A percentile compares a stretch with the other conserved stretches of the same genome.
phyloP scores from a whole-genome alignment of 2,888 invertebrate genomes.

The Cheilosia scutellata region DNA sequence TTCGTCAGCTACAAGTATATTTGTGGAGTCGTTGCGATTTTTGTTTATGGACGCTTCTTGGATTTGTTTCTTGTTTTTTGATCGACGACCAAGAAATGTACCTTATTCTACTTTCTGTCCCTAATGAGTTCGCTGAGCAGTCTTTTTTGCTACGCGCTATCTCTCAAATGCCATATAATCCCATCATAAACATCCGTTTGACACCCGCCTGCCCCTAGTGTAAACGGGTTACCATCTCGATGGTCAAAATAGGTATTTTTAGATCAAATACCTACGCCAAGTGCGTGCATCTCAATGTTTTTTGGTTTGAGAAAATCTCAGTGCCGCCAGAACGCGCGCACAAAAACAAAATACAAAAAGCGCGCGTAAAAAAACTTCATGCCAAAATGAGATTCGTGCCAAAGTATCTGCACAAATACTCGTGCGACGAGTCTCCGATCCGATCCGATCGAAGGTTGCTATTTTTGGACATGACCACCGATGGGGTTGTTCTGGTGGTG shows the following conservation, averaged over 20 bases:
- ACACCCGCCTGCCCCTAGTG: slow-evolving; percentile 5
- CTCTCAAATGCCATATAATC: slow-evolving; percentile 67
- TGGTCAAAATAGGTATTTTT: slow-evolving; percentile 69
- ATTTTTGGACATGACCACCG: slow-evolving; percentile 75
- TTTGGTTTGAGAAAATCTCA: slow-evolving; percentile 37
- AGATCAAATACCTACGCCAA: slow-evolving; percentile 48
- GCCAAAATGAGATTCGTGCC: slow-evolving; percentile 71
- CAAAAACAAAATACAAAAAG: slow-evolving; percentile 35
- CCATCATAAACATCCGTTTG: slow-evolving; percentile 65
- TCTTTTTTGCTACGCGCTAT: slow-evolving; percentile 61
- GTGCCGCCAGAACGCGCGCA: slow-evolving; percentile 2
- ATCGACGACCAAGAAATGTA: slow-evolving; percentile 42
- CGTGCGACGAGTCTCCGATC: slow-evolving; percentile 25
- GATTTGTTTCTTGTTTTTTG: slow-evolving; percentile 46
- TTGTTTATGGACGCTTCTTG: slow-evolving; percentile 29
- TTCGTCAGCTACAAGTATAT: slow-evolving; percentile 29
- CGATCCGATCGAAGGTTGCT: slow-evolving; percentile 60
- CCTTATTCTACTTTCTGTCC: slow-evolving; percentile 61
- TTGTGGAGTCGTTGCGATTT: slow-evolving; percentile 3
- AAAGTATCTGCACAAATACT: slow-evolving; percentile 50
- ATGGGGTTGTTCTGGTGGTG: slow-evolving; percentile 72
- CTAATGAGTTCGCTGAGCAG: slow-evolving; percentile 69
- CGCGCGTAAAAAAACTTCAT: slow-evolving; percentile 60
- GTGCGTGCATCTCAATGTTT: slow-evolving; percentile 47
- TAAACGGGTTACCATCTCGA: slow-evolving; percentile 65